These are phyloP conservation scores for Spongilla lacustris DNA, from an alignment of 37 sponge, comb jelly and placozoan species.

Conservation along the genomic window DNA sequence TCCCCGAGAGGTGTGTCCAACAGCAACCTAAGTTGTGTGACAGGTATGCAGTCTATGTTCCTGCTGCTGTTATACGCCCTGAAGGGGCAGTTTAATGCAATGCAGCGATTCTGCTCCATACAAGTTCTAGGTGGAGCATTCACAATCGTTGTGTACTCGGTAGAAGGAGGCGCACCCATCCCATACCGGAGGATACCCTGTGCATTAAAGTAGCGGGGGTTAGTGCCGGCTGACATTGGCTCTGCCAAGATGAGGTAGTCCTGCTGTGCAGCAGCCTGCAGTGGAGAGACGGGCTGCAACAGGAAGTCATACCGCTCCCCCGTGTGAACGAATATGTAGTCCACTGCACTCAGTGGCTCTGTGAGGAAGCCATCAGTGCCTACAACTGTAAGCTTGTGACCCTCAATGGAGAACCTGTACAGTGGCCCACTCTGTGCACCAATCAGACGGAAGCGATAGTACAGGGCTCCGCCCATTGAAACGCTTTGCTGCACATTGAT, in stretches of 20 bases:
- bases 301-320: slow-evolving; percentile 89
- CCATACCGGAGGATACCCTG: too few relatives aligned
- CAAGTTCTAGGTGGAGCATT: neutral
- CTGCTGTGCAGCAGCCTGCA: too few relatives aligned
- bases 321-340: slow-evolving; percentile 70
- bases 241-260: too few relatives aligned
- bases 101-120: slow-evolving; percentile 5
- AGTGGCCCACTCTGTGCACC: slow-evolving; percentile 64
- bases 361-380: slow-evolving; percentile 75
- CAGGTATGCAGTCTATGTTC: slow-evolving; percentile 30
- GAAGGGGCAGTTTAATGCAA: slow-evolving; percentile 51
- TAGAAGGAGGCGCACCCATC: too few relatives aligned
- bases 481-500: slow-evolving; percentile 46
- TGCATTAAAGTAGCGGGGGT: too few relatives aligned
- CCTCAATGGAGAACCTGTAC: slow-evolving; percentile 74
- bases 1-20: too few relatives aligned
- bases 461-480: slow-evolving; percentile 23
- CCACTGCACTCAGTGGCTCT: slow-evolving; percentile 46
- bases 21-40: slow-evolving; percentile 4
- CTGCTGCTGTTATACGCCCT: slow-evolving; percentile 2
- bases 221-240: too few relatives aligned
- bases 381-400: slow-evolving; percentile 69
- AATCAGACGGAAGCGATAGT: slow-evolving; percentile 79
- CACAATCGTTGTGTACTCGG: too few relatives aligned
- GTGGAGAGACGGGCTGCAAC: slow-evolving; percentile 3